Conservation (phyloP, 2,113 vertebrate species). For the Gobio gobio region DNA sequence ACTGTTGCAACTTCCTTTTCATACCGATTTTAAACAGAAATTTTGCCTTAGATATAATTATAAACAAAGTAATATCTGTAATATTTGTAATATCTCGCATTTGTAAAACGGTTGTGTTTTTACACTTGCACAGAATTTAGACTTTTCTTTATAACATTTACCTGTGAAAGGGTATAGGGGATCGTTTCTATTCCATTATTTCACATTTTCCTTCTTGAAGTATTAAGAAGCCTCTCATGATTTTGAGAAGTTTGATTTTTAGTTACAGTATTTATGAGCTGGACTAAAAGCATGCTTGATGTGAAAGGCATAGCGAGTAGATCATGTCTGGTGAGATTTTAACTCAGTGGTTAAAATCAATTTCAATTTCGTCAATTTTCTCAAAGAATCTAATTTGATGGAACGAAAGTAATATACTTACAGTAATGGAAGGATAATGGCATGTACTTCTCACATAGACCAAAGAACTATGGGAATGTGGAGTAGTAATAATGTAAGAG, state of each 20-base stretch:
- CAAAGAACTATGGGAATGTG: not conserved
- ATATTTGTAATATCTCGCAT: not conserved
- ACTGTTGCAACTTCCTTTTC: too few species aligned
- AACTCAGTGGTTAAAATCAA: too few species aligned
- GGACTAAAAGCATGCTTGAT: slow-evolving; percentile 19
- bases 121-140: not conserved
- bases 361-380: slow-evolving; percentile 15
- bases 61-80: too few species aligned
- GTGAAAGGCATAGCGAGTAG: not conserved
- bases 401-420: not conserved
- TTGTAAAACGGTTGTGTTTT: not conserved
- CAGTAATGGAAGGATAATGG: slow-evolving; percentile 12
- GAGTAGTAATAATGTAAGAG: not conserved
- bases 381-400: slow-evolving; percentile 28
- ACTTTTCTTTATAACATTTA: not conserved
- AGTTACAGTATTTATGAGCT: not conserved
- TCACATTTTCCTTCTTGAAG: not conserved
- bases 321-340: slow-evolving; percentile 13
- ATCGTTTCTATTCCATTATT: not conserved
- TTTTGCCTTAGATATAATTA: too few species aligned
- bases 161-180: not conserved
- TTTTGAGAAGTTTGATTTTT: slow-evolving; percentile 3
- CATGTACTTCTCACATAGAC: not conserved
- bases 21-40: too few species aligned
- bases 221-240: not conserved